phyloP scores from a whole-genome alignment of 1,140 invertebrate species.

The Drosophila punjabiensis region DNA sequence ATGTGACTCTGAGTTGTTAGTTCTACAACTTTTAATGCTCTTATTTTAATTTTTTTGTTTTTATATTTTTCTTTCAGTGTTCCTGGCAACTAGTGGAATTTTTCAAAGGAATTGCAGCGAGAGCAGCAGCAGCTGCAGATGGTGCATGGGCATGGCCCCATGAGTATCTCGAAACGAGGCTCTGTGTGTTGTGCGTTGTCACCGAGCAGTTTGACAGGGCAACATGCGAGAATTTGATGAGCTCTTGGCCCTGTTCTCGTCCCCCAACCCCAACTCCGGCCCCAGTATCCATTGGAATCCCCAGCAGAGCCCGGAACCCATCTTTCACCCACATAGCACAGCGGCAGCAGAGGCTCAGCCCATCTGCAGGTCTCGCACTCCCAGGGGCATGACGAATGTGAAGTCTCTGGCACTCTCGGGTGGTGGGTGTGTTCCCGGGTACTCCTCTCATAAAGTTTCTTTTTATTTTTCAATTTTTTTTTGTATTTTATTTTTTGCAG shows the following conservation, averaged over 20 bases:
- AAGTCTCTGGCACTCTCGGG: constrained; percentile 9
- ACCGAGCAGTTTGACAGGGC: constrained; percentile 74
- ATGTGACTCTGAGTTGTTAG: not conserved
- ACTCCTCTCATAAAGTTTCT: constrained; percentile 43
- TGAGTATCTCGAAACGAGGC: constrained; percentile 43
- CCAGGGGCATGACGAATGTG: constrained; percentile 49
- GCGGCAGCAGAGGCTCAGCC: constrained; percentile 10
- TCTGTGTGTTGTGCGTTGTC: constrained; percentile 61
- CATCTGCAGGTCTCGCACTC: constrained; percentile 21
- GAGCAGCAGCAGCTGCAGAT: constrained; percentile 71
- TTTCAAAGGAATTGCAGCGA: constrained; percentile 75
- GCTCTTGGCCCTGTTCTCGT: constrained; percentile 33
- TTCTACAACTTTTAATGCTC: not conserved
- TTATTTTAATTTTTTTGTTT: not conserved
- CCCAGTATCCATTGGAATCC: not conserved
- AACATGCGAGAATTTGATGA: constrained; percentile 84
- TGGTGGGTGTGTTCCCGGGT: constrained; percentile 43
- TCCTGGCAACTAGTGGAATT: constrained; percentile 69
- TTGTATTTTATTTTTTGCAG: constrained; percentile 15
- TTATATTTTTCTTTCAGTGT: constrained; percentile 24
- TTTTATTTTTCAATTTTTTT: constrained; percentile 13
- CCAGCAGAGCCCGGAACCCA: constrained; percentile 2
- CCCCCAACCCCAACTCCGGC: not conserved
- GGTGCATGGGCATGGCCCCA: constrained; percentile 47
- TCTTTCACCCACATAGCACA: constrained; percentile 18